phyloP scores from a whole-genome alignment of 2,888 invertebrate species.

The Cephus runcator region DNA sequence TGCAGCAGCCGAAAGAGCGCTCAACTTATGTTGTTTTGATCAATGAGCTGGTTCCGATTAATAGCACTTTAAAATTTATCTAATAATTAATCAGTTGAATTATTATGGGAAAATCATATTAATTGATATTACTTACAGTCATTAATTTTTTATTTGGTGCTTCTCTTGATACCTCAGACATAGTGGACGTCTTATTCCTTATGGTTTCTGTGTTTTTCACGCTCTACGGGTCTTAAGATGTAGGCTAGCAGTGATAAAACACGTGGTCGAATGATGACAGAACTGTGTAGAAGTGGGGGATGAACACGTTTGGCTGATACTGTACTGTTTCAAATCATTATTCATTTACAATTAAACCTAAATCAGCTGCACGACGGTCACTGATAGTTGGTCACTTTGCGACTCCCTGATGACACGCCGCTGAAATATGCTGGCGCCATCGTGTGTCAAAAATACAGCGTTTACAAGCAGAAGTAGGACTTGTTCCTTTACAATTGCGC shows the following conservation, averaged over 20 bases:
- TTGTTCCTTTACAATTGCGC: neutral
- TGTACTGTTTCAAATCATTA: neutral
- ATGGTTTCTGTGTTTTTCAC: neutral
- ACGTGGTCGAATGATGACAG: neutral
- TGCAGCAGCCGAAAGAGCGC: neutral
- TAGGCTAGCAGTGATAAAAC: neutral
- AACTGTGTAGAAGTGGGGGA: neutral
- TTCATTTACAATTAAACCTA: neutral
- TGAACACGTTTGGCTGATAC: neutral
- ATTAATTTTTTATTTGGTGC: constrained; percentile 48
- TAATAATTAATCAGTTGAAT: neutral
- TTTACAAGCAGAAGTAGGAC: neutral
- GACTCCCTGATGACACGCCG: neutral
- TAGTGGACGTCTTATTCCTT: neutral
- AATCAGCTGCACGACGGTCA: neutral
- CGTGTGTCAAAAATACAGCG: neutral
- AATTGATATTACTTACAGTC: constrained; percentile 40
- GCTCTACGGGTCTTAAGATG: neutral
- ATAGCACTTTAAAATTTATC: neutral
- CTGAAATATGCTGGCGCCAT: neutral
- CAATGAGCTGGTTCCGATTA: neutral
- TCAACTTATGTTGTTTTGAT: neutral
- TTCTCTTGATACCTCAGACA: constrained; percentile 23
- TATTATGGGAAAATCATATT: neutral
- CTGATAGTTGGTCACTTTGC: neutral